phyloP scores from a whole-genome alignment of 2,113 vertebrate species.

The Sander lucioperca region DNA sequence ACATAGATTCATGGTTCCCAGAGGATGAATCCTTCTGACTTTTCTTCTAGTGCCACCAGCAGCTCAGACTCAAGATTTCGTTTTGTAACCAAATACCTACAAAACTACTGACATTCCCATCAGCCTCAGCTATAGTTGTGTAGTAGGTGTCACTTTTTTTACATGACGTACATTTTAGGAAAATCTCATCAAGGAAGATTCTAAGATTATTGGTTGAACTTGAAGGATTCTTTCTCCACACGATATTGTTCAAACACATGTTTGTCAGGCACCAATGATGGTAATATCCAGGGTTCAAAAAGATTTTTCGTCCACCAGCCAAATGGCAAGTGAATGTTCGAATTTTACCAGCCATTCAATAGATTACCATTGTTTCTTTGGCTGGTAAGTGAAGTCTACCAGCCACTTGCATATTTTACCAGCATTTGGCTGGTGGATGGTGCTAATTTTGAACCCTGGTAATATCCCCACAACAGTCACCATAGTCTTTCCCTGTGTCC shows the following conservation, averaged over 20 bases:
- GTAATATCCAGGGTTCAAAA: not conserved
- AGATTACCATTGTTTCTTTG: too few species aligned
- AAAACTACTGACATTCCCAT: not conserved
- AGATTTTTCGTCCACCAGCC: too few species aligned
- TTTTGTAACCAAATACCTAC: not conserved
- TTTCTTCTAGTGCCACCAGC: not conserved
- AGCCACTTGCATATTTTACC: too few species aligned
- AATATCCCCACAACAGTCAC: conserved; percentile 25
- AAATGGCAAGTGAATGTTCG: too few species aligned
- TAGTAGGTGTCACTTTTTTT: not conserved
- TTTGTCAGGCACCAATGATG: not conserved
- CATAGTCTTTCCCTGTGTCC: conserved; percentile 35
- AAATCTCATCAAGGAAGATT: not conserved
- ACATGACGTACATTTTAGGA: not conserved
- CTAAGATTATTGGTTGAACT: not conserved
- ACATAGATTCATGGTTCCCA: not conserved
- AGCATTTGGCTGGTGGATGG: too few species aligned
- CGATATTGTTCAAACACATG: not conserved
- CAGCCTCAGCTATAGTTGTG: not conserved
- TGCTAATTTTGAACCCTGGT: not conserved
- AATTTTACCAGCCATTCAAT: too few species aligned
- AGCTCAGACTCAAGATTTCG: not conserved
- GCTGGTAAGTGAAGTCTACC: too few species aligned
- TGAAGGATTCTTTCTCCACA: not conserved
- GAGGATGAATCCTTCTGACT: not conserved